Percentiles rank a stretch among this genome's conserved stretches.
phyloP scores from a whole-genome alignment of 2,888 invertebrate genomes.

The Meandrusa payeni region DNA sequence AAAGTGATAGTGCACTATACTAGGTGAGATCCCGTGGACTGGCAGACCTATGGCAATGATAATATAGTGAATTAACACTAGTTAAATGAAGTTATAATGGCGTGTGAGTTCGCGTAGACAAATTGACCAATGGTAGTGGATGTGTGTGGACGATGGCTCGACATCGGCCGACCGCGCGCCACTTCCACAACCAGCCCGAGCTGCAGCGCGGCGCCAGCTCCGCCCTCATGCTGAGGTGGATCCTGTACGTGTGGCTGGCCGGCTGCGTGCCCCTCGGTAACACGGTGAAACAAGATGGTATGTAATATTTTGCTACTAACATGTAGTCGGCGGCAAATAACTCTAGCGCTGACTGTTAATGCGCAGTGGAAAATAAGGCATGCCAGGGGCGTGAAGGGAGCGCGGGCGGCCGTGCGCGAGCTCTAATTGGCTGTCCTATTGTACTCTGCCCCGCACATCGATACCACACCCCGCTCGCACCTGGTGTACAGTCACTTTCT shows the following conservation, averaged over 20 bases:
- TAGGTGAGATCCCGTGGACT: too few species aligned
- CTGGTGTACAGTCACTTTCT: too few species aligned
- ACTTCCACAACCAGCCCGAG: constrained; percentile 74
- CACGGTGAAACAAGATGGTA: constrained; percentile 73
- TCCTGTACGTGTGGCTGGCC: constrained; percentile 66
- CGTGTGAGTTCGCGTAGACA: constrained; percentile 16
- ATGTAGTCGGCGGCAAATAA: too few species aligned
- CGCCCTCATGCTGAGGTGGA: constrained; percentile 69
- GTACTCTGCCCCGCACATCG: too few species aligned
- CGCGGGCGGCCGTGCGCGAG: too few species aligned
- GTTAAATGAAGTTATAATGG: constrained; percentile 9
- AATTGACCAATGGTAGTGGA: constrained; percentile 36
- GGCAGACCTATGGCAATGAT: constrained; percentile 14
- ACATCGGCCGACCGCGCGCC: constrained; percentile 61
- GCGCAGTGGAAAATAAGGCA: too few species aligned
- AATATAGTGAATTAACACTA: constrained; percentile 11
- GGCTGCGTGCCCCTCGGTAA: constrained; percentile 68
- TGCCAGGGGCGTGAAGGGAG: too few species aligned
- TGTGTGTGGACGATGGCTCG: constrained; percentile 49
- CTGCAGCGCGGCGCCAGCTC: constrained; percentile 55
- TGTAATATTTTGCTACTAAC: too few species aligned
- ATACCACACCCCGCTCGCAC: too few species aligned
- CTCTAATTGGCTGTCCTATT: too few species aligned
- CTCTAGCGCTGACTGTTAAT: too few species aligned
- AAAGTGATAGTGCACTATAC: too few species aligned